These are phyloP conservation scores for Leptinotarsa tumamoca DNA, from an alignment of 2,888 invertebrate species.

Conservation along the genomic window DNA sequence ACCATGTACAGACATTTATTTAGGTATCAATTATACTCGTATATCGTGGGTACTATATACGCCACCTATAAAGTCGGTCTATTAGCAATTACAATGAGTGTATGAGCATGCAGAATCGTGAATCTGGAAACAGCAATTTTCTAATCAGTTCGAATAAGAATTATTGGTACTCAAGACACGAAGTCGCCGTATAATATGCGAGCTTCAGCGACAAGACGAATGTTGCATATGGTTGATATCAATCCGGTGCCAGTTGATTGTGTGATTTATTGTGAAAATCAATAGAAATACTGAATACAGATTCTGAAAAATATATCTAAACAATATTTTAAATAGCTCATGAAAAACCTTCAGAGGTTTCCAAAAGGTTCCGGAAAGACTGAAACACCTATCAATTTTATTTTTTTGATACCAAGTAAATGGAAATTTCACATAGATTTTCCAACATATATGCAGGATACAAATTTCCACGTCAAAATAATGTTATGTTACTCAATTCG, in stretches of 20 bases:
- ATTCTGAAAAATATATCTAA: too few relatives aligned
- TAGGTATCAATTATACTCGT: conserved; percentile 42
- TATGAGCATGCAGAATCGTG: conserved; percentile 45
- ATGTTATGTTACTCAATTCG: too few relatives aligned
- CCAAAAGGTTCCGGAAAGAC: too few relatives aligned
- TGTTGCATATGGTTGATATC: conserved; percentile 20
- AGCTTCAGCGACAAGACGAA: conserved; percentile 27
- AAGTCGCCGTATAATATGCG: conserved; percentile 27
- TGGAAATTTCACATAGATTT: too few relatives aligned
- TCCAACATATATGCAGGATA: too few relatives aligned
- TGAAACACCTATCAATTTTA: too few relatives aligned
- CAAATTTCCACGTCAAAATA: too few relatives aligned
- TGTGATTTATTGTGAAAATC: not conserved
- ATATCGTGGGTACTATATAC: conserved; percentile 43
- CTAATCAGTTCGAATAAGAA: conserved; percentile 44
- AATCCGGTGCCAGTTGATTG: conserved; percentile 25
- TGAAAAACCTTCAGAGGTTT: too few relatives aligned
- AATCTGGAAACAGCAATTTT: conserved; percentile 44
- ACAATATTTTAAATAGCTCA: too few relatives aligned
- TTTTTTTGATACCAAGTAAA: too few relatives aligned
- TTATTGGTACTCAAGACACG: conserved; percentile 42
- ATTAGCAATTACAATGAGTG: conserved; percentile 48
- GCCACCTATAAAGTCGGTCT: conserved; percentile 43
- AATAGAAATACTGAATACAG: too few relatives aligned
- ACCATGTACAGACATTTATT: conserved; percentile 38